Base-by-base conservation (phyloP, 2,113 vertebrate genomes). In the Osmerus eperlanus region DNA sequence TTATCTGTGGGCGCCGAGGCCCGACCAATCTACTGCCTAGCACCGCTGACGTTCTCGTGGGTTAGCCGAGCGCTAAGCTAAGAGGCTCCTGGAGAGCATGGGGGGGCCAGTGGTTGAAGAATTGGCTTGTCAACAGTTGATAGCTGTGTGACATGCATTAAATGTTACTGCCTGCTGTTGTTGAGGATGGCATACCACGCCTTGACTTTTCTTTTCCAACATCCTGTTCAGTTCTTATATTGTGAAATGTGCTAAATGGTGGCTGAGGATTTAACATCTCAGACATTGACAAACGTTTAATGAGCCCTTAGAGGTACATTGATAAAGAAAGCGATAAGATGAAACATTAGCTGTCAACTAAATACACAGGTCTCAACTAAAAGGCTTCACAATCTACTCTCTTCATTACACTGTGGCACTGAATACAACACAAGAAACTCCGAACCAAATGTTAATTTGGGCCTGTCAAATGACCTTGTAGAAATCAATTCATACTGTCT, bases 1-100 rank as follows among this genome's bases (percentile, higher is more conserved):
- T 86, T 85, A 86, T 85, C 78, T 78, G 77, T 70, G 76, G 84
- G 68, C 18, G 68, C 73, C 36, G 79, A 82, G 88, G 85, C 85
- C 81, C 82, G 68, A 84, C 80, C 25, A 11, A 72, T 78, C 78
- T 81, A 79, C 75, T 77, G 78, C 78, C 73, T 55, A 56, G 73
- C 29, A 14, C 14, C 12, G 28, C 14, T 16, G 72, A 73, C 64
- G 67, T 29, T 69, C 62, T 59, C 52, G 36, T 70, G 80, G 78
- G 67, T 73, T 71, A 75, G 73, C 68, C 62, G 72, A 85, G 71
- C 77, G 53, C 68, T 19, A 67, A 41, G 47, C 14, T 65, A 74
- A 67, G 59, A 74, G 72, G 73, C 51, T 41, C 55, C 55, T 18
- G 8, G 1, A 58, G n/a, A 6, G n/a, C 55, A 16, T 2, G 3